Evolutionary conservation across 2,888 invertebrate species (phyloP).

Genomic region (Polydrusus pterygomalis): DNA sequence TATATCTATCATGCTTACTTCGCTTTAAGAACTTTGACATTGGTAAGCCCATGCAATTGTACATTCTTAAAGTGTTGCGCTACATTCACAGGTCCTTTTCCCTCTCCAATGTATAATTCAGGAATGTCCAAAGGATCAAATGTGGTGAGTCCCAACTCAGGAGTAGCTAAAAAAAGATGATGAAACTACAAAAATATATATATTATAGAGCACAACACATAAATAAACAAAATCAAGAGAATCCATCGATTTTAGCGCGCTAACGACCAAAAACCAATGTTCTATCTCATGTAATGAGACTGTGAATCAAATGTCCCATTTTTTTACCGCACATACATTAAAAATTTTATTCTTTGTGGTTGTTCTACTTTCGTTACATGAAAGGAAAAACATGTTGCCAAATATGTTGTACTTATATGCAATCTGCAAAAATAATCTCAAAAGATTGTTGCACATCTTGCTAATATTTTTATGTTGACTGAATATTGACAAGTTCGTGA

Average conservation of each 20-base stretch:
- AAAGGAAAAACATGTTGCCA: constrained; percentile 1
- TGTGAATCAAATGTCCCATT: too few species aligned
- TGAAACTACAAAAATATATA: not conserved
- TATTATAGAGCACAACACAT: too few species aligned
- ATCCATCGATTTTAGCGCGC: too few species aligned
- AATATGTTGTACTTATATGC: not conserved
- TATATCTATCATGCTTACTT: constrained; percentile 26
- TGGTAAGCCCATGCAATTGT: constrained; percentile 79
- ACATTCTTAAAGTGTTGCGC: constrained; percentile 81
- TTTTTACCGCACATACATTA: too few species aligned
- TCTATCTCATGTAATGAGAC: too few species aligned
- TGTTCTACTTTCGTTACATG: not conserved
- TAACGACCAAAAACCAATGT: too few species aligned
- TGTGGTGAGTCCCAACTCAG: constrained; percentile 67
- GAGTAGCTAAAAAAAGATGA: constrained; percentile 64
- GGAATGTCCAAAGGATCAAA: constrained; percentile 71
- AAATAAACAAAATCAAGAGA: too few species aligned
- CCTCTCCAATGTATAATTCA: constrained; percentile 70
- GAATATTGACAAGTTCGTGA: too few species aligned
- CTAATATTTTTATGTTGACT: not conserved
- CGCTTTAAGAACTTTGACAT: constrained; percentile 67
- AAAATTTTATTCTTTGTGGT: too few species aligned
- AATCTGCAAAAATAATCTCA: not conserved
- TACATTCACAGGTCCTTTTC: constrained; percentile 78
- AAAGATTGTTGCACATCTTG: not conserved